Evolutionary conservation across 2,888 invertebrate genomes (phyloP), one percentile per base, ranked within the genome.

Genomic region (Pardosa pseudoannulata): DNA sequence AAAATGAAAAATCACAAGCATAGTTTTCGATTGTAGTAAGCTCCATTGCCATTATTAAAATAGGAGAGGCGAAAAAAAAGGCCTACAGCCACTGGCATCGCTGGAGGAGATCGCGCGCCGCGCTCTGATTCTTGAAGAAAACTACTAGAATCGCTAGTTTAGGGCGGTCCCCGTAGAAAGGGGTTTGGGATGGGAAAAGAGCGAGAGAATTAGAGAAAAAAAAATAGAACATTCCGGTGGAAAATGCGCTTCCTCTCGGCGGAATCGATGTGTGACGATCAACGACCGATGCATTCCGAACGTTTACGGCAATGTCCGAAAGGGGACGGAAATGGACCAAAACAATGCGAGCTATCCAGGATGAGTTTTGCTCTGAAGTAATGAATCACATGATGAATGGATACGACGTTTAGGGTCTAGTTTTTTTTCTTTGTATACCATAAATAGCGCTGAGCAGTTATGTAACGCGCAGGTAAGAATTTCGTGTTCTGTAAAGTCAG

Each of bases 201-300:
- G 68, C 16, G 39, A 36, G 23, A 23, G 27, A 76, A 11, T 50
- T 9, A 32, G 68, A 27, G 39, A 36, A 29, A 80, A 56, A 56
- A 29, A 75, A 32, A 39, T 65, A 31, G 46, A 65, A 74, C 46
- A 79, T 79, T 76, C 76, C 78, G 68, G 62, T n/a, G n/a, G 19
- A 73, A 80, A 81, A 74, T 68, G 39, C 64, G 75, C 73, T 78
- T 85, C 73, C 83, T 85, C 83, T 73, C 83, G 65, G 6, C 56
- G 67, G 39, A 31, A 68, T 16, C 83, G 83, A 85, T 65, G 78
- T 78, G 83, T 28, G 41, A 78, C 83, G 83, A 67, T 56, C 78
- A 76, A 76, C 82, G 83, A 83, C 82, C 78, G 82, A 76, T 7
- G 41, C 23, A 32, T 27, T 39, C 41, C 70, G 70, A 39, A 39